phyloP scores from a whole-genome alignment of 2,888 invertebrate genomes.

The Frankliniella fusca region DNA sequence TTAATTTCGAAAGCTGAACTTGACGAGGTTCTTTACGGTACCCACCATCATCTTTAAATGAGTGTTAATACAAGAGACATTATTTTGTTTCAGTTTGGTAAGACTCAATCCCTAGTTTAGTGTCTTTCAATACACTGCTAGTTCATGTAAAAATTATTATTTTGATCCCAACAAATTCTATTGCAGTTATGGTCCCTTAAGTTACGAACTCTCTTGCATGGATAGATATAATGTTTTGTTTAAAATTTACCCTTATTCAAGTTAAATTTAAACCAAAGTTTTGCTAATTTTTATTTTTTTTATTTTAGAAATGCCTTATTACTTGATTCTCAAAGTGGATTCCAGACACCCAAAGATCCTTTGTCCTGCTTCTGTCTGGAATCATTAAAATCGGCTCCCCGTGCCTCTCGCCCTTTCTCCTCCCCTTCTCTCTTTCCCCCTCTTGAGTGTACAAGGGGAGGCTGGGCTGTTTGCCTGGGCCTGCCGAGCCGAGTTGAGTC shows the following conservation, averaged over 20 bases:
- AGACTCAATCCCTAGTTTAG: neutral
- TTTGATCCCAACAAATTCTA: neutral
- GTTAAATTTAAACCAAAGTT: neutral
- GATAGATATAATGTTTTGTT: too few species aligned
- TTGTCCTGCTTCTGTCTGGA: neutral
- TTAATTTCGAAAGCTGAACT: constrained; percentile 10
- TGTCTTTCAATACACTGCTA: neutral
- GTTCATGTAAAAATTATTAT: neutral
- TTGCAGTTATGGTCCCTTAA: neutral
- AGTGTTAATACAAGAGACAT: neutral
- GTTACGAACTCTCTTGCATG: too few species aligned
- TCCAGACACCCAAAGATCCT: neutral
- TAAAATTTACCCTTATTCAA: too few species aligned
- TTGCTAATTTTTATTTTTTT: neutral
- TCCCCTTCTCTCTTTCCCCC: neutral
- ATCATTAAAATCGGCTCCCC: constrained; percentile 9
- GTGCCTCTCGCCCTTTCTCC: neutral
- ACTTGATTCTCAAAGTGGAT: neutral
- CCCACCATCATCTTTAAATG: neutral
- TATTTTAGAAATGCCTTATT: neutral
- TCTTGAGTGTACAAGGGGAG: neutral
- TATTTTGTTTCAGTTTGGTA: neutral
- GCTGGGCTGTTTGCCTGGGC: neutral
- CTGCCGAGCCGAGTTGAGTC: too few species aligned
- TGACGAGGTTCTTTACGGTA: neutral